Evolutionary conservation across 2,113 vertebrate species (phyloP).

Genomic region (Laticauda colubrina): DNA sequence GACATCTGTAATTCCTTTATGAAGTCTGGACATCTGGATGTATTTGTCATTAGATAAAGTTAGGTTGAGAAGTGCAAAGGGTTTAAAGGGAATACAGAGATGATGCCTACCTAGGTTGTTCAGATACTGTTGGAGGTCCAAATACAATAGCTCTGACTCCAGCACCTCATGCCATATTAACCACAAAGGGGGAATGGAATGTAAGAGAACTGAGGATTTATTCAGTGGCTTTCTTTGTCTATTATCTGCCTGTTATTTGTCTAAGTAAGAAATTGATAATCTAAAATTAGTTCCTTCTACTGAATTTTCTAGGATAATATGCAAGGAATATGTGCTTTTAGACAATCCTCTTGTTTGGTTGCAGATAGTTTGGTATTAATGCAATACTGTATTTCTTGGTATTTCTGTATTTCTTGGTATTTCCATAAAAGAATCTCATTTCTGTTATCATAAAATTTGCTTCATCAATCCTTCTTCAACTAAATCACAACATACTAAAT

Average conservation of each 20-base stretch:
- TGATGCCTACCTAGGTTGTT: neutral
- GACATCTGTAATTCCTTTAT: neutral
- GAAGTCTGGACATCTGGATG: neutral
- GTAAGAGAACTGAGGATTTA: neutral
- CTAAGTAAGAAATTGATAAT: neutral
- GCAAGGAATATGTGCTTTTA: neutral
- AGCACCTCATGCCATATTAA: neutral
- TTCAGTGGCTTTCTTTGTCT: neutral
- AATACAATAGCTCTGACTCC: neutral
- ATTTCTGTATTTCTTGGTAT: neutral
- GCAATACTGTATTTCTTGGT: too few relatives aligned
- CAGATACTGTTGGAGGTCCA: neutral
- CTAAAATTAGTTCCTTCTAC: too few relatives aligned
- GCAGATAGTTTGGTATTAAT: neutral
- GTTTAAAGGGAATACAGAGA: neutral
- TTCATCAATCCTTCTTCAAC: neutral
- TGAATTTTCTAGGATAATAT: neutral
- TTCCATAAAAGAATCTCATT: neutral
- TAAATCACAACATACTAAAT: neutral
- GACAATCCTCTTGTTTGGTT: neutral
- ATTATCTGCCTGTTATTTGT: neutral
- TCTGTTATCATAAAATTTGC: neutral
- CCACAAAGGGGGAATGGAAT: neutral
- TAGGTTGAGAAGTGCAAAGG: neutral
- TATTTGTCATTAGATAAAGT: neutral